These are phyloP conservation scores for Enteromius thamalakanensis DNA, from an alignment of 2,797 vertebrate genomes.

Conservation along the genomic window DNA sequence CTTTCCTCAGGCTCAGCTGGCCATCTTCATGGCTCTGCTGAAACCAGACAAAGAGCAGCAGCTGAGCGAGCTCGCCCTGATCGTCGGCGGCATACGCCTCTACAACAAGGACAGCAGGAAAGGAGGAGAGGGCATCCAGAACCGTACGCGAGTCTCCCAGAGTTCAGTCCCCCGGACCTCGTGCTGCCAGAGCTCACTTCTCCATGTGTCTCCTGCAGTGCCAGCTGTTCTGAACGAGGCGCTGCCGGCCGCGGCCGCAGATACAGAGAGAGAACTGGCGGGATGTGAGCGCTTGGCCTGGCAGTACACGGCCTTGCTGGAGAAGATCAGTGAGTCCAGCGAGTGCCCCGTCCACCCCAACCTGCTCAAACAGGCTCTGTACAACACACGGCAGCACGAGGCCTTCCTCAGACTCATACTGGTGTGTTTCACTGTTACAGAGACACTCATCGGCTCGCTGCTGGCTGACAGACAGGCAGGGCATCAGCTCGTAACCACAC, in stretches of 20 bases:
- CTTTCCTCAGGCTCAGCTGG: conserved; percentile 84
- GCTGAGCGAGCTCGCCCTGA: conserved; percentile 82
- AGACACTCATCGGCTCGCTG: not conserved
- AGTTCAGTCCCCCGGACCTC: not conserved
- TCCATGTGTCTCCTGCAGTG: conserved; percentile 71
- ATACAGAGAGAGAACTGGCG: conserved; percentile 73
- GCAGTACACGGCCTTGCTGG: conserved; percentile 83
- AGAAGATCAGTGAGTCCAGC: conserved; percentile 64
- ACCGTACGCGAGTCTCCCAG: conserved; percentile 72
- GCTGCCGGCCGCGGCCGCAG: conserved; percentile 68
- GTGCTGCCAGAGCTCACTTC: not conserved
- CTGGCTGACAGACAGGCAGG: not conserved
- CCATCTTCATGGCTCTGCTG: conserved; percentile 80
- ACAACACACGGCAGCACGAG: conserved; percentile 86
- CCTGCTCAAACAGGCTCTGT: conserved; percentile 83
- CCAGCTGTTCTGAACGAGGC: conserved; percentile 77
- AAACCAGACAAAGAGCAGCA: conserved; percentile 88
- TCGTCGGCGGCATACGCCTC: conserved; percentile 88
- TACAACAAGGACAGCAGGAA: conserved; percentile 84
- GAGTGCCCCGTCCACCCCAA: conserved; percentile 42
- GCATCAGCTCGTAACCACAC: too few relatives aligned
- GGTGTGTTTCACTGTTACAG: conserved; percentile 74
- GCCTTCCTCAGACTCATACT: conserved; percentile 84
- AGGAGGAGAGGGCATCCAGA: conserved; percentile 77
- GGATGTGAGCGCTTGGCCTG: conserved; percentile 72